Evolutionary conservation across 2,113 vertebrate genomes (phyloP), one percentile per base, ranked within the genome.

Genomic region (Crotalus tigris): DNA sequence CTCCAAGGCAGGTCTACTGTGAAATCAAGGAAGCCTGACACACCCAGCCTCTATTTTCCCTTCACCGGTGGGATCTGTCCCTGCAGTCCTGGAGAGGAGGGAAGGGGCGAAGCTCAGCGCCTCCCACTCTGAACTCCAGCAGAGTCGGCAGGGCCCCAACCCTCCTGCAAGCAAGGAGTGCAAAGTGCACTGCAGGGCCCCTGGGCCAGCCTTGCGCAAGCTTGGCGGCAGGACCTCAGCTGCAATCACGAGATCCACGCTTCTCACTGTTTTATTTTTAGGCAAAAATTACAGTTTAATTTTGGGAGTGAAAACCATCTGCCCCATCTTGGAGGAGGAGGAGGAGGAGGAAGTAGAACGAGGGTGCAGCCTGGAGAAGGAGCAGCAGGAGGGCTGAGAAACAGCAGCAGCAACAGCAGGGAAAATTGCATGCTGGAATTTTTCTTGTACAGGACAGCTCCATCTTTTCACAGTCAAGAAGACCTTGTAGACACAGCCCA

Each of bases 191-290:
- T 21, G 19, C 75, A 9, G 75, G 7, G 17, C 33, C 33, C 21
- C 75, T 0, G 1, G 75, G 33, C 8, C 33, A 81, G 33, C 17
- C 44, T 61, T 44, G 53, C 55, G 6, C 19, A 5, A 0, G 88
- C 21, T 55, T 13, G 39, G 75, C 11, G 1, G 29, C 64, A 87
- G 0, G 26, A 59, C 24, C 90, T 0, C 17, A 46, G 5, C 0
- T 0, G 3, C 58, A 49, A 12, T 54, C 94, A 88, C 89, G 92
- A 46, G 81, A 61, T 61, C 93, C 85, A 93, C 94, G 29, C 94
- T 91, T 92, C 90, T 81, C 64, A 64, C 64, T 1, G 0, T 21
- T n/a, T 85, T 96, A 95, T 95, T 96, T 96, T 96, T 96, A 96
- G 94, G 19, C 9, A 94, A 96, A 92, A 69, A 96, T 95, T 94